Percentiles rank a stretch among this genome's conserved stretches.
Conservation (phyloP, 2,113 vertebrate genomes). For the Conger conger region DNA sequence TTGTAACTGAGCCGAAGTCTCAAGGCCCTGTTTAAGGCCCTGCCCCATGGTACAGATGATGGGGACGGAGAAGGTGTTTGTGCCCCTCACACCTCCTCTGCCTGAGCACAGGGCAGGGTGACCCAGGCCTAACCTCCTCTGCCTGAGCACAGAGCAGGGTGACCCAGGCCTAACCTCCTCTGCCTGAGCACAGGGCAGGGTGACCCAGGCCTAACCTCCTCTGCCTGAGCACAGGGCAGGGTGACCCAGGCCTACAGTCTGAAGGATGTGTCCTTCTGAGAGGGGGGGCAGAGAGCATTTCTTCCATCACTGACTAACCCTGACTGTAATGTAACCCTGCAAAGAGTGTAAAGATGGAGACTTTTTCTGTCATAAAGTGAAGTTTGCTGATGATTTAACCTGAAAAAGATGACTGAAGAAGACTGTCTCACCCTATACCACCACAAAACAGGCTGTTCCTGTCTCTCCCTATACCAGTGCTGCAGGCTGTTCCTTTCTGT, state of each 20-base stretch:
- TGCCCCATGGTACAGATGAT: background rate
- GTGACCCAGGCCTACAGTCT: slow-evolving; percentile 3
- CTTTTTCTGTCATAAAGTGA: too few species aligned
- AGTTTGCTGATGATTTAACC: too few species aligned
- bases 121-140: slow-evolving; percentile 9
- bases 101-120: background rate
- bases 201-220: too few species aligned
- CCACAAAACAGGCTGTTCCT: too few species aligned
- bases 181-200: background rate
- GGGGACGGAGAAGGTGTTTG: background rate
- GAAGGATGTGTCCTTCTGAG: background rate
- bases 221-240: background rate
- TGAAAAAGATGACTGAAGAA: too few species aligned
- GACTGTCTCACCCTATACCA: too few species aligned
- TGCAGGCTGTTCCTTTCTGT: too few species aligned
- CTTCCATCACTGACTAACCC: too few species aligned
- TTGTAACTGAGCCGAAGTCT: background rate
- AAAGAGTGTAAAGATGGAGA: too few species aligned
- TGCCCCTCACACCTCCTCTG: background rate
- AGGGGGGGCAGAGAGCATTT: background rate
- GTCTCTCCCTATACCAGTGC: too few species aligned
- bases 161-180: background rate
- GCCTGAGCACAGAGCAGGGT: background rate
- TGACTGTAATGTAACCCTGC: too few species aligned
- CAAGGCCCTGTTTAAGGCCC: background rate